Base-by-base conservation (phyloP, 2,797 vertebrate genomes). In the Pitangus sulphuratus region DNA sequence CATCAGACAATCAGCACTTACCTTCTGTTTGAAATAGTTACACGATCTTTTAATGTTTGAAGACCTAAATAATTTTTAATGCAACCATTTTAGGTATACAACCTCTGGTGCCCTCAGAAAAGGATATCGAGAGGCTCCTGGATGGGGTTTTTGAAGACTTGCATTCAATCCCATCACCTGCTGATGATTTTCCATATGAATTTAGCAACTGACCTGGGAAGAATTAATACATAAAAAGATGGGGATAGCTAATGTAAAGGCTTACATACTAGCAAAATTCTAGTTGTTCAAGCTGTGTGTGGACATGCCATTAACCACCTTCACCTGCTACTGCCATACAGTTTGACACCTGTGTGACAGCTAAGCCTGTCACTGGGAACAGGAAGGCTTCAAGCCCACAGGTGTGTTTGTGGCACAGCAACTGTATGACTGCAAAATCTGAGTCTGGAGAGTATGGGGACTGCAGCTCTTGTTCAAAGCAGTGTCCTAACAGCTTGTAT, bases 1-100 rank as follows among this genome's bases (percentile, higher is more conserved):
- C 18, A 68, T 56, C 31, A 78, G 39, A 39, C 35, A 37, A 19
- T 80, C 26, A 89, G 16, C 18, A 81, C 37, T 57, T 65, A 21
- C 37, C 24, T 78, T 95, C 50, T 60, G 40, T 54, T 91, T 74
- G 51, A 92, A 81, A 62, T 3, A 61, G 13, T 40, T 94, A 37
- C 14, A 44, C 31, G 39, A 54, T 13, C n/a, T 87, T 89, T 68
- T 80, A 68, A 54, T 31, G 30, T 62, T 26, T 58, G 42, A 93
- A 95, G 33, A 66, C 33, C 22, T 53, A 68, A 88, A 45, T 82
- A 90, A 48, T 42, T 87, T 39, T 71, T n/a, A 66, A 77, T 53
- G 3, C 5, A 60, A 54, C n/a, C 22, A 24, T 68, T 94, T 90
- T 30, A 85, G 21, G 8, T 39, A 33, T 42, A 35, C 33, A 80